A percentile compares a stretch with the other conserved stretches of the same genome.
Evolutionary conservation across 2,888 invertebrate species (phyloP).

Genomic region (Lithophane ornitopus): DNA sequence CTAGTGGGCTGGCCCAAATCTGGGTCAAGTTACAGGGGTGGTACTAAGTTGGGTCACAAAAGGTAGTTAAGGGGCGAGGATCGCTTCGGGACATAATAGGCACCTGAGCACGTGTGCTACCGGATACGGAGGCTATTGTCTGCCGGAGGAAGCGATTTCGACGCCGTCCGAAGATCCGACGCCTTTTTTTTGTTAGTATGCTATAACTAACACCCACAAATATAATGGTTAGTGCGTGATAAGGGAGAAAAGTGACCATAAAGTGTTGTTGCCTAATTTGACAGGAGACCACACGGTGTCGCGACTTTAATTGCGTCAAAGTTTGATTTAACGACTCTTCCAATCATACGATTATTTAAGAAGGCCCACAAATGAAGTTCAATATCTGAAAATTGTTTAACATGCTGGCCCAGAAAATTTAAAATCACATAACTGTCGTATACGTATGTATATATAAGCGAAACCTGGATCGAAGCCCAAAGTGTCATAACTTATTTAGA

Average conservation of each 20-base stretch:
- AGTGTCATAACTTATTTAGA: conserved; percentile 37
- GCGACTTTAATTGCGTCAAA: conserved; percentile 35
- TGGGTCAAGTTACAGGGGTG: conserved; percentile 89
- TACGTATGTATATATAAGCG: conserved; percentile 21
- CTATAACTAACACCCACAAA: conserved; percentile 67
- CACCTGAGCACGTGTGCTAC: conserved; percentile 90
- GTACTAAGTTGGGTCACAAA: conserved; percentile 78
- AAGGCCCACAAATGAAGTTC: not conserved
- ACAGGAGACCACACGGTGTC: conserved; percentile 56
- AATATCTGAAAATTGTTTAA: not conserved
- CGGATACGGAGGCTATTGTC: conserved; percentile 89
- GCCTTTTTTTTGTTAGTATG: conserved; percentile 80
- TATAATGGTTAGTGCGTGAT: conserved; percentile 71
- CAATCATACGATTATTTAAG: not conserved
- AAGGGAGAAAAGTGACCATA: conserved; percentile 61
- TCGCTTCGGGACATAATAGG: conserved; percentile 84
- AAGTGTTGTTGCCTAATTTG: conserved; percentile 49
- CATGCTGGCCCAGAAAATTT: conserved; percentile 7
- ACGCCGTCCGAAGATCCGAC: conserved; percentile 85
- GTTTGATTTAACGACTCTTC: conserved; percentile 20
- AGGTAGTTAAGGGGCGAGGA: conserved; percentile 76
- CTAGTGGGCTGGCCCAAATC: conserved; percentile 81
- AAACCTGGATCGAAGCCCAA: conserved; percentile 6
- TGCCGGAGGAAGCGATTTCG: conserved; percentile 88
- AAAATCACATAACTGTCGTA: conserved; percentile 10